Base-by-base conservation (phyloP, 2,888 invertebrate species). In the Aphrophora alni region DNA sequence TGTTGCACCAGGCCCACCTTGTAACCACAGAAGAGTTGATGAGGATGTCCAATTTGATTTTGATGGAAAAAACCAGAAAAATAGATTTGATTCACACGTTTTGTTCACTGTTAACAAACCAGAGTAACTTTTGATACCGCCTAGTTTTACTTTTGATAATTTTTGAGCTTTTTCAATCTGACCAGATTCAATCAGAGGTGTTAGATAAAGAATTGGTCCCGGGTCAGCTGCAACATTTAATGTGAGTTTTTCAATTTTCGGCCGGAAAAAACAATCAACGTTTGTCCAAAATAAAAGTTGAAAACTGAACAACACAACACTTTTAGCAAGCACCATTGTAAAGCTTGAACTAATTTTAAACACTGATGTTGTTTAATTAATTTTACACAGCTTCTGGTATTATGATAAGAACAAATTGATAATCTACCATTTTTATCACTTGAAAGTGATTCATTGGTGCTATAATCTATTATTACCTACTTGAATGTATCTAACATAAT, bases 1-100 rank as follows among this genome's bases (percentile, higher is more conserved):
- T 0, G 93, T 91, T 0, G 94, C 94, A 0, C 95, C 95, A 0
- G 96, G 96, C 0, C 96, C 96, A 4, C 96, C 96, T 88, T 96
- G 95, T 3, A 96, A 89, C 96, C 96, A 96, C 4, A 96, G 88
- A 0, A 95, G 88, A 0, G 96, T 93, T 0, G 91, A 93, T 4
- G 90, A 90, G 33, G 86, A 83, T 4, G 86, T 95, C 27, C 14
- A 86, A 71, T 88, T 88, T 3, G 26, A 14, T 85, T 87, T 85
- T 0, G 89, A 87, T 3, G 89, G 89, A 83, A 89, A 89, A 84
- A 89, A 90, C 90, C 90, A 90, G 86, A 90, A 90, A 86, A 89
- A 90, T 84, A 89, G 86, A 84, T 90, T 89, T 74, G 89, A 88
- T 74, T 88, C 86, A 83, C 88, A 89, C 1, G 87, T 88, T 88